Evolutionary conservation across 2,888 invertebrate species (phyloP).

Genomic region (Polyommatus icarus): DNA sequence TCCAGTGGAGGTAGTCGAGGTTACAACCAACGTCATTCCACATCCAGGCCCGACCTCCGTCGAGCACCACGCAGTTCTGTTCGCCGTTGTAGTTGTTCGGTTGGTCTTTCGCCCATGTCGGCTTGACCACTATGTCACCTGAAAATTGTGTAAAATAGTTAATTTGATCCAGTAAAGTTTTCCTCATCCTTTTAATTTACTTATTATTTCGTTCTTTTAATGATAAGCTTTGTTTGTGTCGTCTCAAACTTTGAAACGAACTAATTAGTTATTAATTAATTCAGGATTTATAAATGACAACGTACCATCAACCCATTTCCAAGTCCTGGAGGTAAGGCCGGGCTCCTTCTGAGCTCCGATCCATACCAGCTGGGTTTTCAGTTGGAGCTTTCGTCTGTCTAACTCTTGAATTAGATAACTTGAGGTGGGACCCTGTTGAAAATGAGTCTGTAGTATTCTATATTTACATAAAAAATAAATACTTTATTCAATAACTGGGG

Average conservation of each 20-base stretch:
- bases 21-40: conserved; percentile 98
- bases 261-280: too few relatives aligned
- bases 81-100: conserved; percentile 98
- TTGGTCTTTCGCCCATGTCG: conserved; percentile 96
- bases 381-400: conserved; percentile 87
- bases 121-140: conserved; percentile 89
- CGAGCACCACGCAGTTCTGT: conserved; percentile 96
- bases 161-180: too few relatives aligned
- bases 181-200: too few relatives aligned
- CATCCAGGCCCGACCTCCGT: conserved; percentile 93
- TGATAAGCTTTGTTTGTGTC: too few relatives aligned
- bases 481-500: too few relatives aligned
- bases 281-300: conserved; percentile 28
- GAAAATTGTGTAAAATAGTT: conserved; percentile 40
- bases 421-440: conserved; percentile 79
- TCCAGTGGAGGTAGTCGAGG: conserved; percentile 95
- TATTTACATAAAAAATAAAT: not conserved
- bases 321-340: conserved; percentile 88
- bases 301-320: conserved; percentile 95
- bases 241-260: too few relatives aligned
- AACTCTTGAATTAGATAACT: conserved; percentile 88
- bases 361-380: conserved; percentile 94
- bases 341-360: conserved; percentile 95
- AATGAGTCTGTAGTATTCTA: not conserved
- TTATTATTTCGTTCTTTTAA: too few relatives aligned